phyloP scores from a whole-genome alignment of 2,113 vertebrate species.

The Taxidea taxus region DNA sequence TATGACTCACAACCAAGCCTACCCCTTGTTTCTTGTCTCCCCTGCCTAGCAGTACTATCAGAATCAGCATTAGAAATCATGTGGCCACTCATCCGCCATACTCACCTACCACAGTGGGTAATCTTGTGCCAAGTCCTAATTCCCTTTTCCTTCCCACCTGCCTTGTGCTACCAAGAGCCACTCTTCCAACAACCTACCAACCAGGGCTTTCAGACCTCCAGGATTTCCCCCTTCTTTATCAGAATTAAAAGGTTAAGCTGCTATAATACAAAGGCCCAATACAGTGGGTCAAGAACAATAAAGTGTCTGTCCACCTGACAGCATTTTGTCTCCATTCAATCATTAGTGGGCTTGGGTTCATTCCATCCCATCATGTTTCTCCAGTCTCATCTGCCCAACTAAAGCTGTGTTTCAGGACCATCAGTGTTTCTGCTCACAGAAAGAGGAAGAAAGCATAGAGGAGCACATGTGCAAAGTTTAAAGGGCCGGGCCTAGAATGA shows the following conservation, averaged over 20 bases:
- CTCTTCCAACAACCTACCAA: neutral
- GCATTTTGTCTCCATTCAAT: neutral
- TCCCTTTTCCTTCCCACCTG: neutral
- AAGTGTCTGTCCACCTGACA: slow-evolving; percentile 7
- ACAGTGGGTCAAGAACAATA: neutral
- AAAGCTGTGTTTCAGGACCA: neutral
- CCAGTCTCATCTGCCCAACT: neutral
- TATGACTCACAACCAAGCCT: neutral
- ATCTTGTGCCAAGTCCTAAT: neutral
- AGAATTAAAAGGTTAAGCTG: neutral
- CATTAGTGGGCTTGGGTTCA: neutral
- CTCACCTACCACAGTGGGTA: neutral
- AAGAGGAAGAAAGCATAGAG: neutral
- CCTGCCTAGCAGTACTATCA: neutral
- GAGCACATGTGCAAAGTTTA: neutral
- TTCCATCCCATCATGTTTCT: neutral
- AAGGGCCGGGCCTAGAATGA: neutral
- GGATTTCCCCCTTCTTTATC: neutral
- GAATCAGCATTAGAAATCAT: neutral
- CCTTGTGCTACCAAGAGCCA: neutral
- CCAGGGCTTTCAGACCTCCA: neutral
- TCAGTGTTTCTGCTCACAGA: neutral
- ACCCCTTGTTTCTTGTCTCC: neutral
- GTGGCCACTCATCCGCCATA: neutral
- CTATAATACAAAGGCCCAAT: neutral